These are phyloP conservation scores for Serripes groenlandicus DNA, from an alignment of 2,888 invertebrate genomes.

Conservation along the genomic window DNA sequence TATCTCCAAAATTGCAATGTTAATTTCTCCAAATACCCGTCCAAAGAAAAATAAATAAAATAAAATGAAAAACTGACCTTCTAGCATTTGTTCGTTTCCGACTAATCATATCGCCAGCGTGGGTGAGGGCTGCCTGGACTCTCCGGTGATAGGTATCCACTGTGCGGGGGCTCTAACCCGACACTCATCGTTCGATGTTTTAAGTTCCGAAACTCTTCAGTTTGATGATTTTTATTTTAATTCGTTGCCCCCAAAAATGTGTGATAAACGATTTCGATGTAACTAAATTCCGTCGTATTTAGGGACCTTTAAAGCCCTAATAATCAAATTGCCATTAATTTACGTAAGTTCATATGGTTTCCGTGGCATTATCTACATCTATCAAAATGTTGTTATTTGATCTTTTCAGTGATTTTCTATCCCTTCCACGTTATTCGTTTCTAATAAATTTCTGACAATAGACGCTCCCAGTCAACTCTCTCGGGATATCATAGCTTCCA, in stretches of 20 bases:
- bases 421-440: conserved; percentile 13
- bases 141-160: conserved; percentile 57
- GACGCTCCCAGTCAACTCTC: conserved; percentile 12
- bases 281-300: no score
- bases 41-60: not conserved
- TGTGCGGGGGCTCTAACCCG: conserved; percentile 58
- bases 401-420: conserved; percentile 17
- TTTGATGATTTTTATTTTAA: no score
- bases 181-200: conserved; percentile 42
- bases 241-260: no score
- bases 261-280: no score
- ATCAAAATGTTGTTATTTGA: conserved; percentile 13
- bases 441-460: conserved; percentile 25
- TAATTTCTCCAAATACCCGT: not conserved
- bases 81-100: conserved; percentile 83
- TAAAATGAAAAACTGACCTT: conserved; percentile 81
- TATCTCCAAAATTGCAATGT: not conserved
- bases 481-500: conserved; percentile 10
- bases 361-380: conserved; percentile 14
- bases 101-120: conserved; percentile 83
- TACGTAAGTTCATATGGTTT: conserved; percentile 10
- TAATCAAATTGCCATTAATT: conserved; percentile 10
- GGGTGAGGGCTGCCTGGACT: conserved; percentile 73
- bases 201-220: conserved; percentile 9
- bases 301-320: no score